Conservation (phyloP, 2,113 vertebrate genomes). For the Ictalurus punctatus region DNA sequence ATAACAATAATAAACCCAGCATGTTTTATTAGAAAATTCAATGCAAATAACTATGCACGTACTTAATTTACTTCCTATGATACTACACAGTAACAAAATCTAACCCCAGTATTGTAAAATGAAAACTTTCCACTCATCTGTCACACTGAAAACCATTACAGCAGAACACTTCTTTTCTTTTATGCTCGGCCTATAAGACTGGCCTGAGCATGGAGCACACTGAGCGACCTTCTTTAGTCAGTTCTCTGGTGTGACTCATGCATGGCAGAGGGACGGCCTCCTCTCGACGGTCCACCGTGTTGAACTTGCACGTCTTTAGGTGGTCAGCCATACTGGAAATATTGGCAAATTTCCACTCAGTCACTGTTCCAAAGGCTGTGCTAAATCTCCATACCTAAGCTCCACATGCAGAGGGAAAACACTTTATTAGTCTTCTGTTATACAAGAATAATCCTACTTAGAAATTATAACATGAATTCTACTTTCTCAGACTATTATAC, state of each 20-base stretch:
- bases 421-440: neutral
- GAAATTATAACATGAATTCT: neutral
- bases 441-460: neutral
- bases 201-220: constrained; percentile 94
- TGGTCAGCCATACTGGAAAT: constrained; percentile 98
- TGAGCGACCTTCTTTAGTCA: constrained; percentile 92
- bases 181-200: constrained; percentile 70
- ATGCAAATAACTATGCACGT: constrained; percentile 66
- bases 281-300: constrained; percentile 83
- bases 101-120: constrained; percentile 82
- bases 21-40: constrained; percentile 46
- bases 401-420: neutral
- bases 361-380: constrained; percentile 95
- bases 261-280: constrained; percentile 94
- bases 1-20: constrained; percentile 52
- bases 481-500: neutral
- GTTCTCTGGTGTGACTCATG: constrained; percentile 97
- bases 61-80: constrained; percentile 68
- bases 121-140: constrained; percentile 65
- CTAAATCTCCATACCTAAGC: constrained; percentile 95
- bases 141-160: constrained; percentile 66
- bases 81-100: constrained; percentile 75
- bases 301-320: constrained; percentile 95
- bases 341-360: constrained; percentile 97
- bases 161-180: constrained; percentile 49